These are phyloP conservation scores for Agonum fuliginosum DNA, from an alignment of 2,888 invertebrate genomes.

Conservation along the genomic window DNA sequence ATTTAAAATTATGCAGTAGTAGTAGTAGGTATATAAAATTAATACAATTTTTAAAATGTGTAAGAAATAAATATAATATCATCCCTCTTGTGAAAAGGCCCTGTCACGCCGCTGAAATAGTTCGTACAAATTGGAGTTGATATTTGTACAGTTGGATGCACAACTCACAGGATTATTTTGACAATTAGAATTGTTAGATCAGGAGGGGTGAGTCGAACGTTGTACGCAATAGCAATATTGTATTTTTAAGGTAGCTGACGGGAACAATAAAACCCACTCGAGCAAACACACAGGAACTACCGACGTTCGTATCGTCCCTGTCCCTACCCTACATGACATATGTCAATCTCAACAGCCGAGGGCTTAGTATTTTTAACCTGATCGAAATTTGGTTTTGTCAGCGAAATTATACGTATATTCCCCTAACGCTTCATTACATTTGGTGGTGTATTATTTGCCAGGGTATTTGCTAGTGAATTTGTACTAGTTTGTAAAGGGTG, in stretches of 20 bases:
- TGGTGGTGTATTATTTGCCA: too few relatives aligned
- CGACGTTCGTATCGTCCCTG: background rate
- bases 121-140: constrained; percentile 24
- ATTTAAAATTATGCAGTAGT: too few relatives aligned
- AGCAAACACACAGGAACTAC: constrained; percentile 22
- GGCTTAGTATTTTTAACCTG: constrained; percentile 19
- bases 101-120: constrained; percentile 1
- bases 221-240: constrained; percentile 33
- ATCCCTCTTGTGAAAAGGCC: too few relatives aligned
- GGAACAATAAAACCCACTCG: constrained; percentile 42
- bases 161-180: constrained; percentile 43
- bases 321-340: constrained; percentile 26
- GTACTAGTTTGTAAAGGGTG: too few relatives aligned
- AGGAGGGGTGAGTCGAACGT: background rate
- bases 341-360: constrained; percentile 22
- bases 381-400: constrained; percentile 38
- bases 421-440: too few relatives aligned
- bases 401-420: background rate
- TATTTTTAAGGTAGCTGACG: constrained; percentile 41
- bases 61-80: background rate
- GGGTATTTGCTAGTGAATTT: too few relatives aligned
- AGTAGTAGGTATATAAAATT: too few relatives aligned
- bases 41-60: too few relatives aligned
- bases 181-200: constrained; percentile 42
- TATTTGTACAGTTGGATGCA: constrained; percentile 48